Conservation (phyloP, 2,888 invertebrate species). For the Kryphioiulus occultus region DNA sequence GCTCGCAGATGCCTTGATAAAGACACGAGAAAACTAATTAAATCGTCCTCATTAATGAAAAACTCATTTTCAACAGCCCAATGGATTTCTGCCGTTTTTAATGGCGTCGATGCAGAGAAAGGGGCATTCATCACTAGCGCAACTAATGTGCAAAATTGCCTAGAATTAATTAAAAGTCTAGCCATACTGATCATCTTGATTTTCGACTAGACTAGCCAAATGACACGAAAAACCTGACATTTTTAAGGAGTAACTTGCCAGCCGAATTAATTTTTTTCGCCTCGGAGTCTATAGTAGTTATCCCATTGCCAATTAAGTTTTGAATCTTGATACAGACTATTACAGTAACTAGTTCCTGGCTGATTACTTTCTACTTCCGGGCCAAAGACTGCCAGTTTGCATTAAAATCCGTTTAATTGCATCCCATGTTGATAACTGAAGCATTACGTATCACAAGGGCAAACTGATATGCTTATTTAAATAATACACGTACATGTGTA, state of each 20-base stretch:
- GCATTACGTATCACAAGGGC: too few species aligned
- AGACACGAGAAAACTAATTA: constrained; percentile 32
- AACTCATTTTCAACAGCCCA: constrained; percentile 10
- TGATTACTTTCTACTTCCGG: too few species aligned
- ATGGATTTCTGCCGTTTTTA: constrained; percentile 24
- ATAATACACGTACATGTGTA: too few species aligned
- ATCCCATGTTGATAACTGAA: too few species aligned
- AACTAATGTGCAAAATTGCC: background rate
- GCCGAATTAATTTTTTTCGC: background rate
- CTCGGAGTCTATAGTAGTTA: too few species aligned
- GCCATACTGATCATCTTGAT: background rate
- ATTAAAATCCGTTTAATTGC: too few species aligned
- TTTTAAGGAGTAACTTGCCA: background rate
- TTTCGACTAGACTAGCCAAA: background rate
- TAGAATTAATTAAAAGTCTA: background rate
- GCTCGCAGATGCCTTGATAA: constrained; percentile 1
- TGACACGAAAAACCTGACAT: background rate
- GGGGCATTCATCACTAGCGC: background rate
- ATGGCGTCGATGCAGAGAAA: background rate
- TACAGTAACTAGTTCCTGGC: too few species aligned
- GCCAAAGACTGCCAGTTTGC: too few species aligned
- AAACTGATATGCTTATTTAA: too few species aligned
- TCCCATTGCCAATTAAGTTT: too few species aligned
- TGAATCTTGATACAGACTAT: too few species aligned
- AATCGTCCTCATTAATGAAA: constrained; percentile 40